Percentiles rank a stretch among this genome's conserved stretches.
These are phyloP conservation scores for Nanorana parkeri DNA, from an alignment of 2,113 vertebrate species.

Conservation along the genomic window DNA sequence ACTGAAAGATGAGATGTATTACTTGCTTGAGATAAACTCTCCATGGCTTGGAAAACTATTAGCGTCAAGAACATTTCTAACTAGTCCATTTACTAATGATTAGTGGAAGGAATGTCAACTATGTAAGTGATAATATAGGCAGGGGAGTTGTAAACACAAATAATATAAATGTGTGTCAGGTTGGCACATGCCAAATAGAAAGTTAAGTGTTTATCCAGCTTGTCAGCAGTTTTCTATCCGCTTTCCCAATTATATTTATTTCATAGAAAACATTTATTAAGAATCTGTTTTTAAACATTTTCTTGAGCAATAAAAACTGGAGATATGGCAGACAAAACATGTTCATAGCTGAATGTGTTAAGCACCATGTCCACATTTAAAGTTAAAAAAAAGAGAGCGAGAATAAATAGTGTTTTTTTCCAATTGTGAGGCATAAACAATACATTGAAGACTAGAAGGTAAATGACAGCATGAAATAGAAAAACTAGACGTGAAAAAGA, in stretches of 20 bases:
- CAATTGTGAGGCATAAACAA: too few relatives aligned
- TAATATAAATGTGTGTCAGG: conserved; percentile 51
- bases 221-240: conserved; percentile 43
- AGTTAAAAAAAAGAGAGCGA: too few relatives aligned
- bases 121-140: conserved; percentile 53
- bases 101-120: conserved; percentile 50
- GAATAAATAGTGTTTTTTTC: too few relatives aligned
- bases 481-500: too few relatives aligned
- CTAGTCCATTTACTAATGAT: conserved; percentile 49
- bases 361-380: background rate
- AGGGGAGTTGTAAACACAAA: conserved; percentile 47
- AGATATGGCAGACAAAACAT: background rate
- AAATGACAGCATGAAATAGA: too few relatives aligned
- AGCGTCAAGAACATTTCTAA: conserved; percentile 39
- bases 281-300: background rate
- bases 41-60: conserved; percentile 34
- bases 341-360: background rate
- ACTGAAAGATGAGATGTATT: conserved; percentile 44
- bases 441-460: too few relatives aligned
- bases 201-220: conserved; percentile 50
- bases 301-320: background rate
- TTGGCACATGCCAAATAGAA: conserved; percentile 47
- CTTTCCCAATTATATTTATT: conserved; percentile 26
- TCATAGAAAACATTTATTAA: conserved; percentile 51
- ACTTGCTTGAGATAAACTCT: conserved; percentile 28